Evolutionary conservation across 1,140 invertebrate genomes (phyloP), one percentile per base, ranked within the genome.

Genomic region (Pachypsylla venusta): DNA sequence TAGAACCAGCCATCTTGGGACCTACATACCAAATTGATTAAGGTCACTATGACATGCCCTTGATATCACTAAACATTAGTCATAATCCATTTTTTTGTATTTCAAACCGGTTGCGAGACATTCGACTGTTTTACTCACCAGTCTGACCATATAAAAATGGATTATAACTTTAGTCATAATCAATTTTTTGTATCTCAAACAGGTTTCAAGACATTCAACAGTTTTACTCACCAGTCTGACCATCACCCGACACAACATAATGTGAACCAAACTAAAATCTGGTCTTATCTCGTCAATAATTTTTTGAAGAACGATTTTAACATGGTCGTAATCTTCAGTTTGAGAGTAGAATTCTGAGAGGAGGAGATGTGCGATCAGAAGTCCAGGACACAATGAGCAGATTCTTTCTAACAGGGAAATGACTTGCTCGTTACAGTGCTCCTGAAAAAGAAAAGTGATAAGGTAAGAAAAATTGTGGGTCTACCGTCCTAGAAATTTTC

Each of bases 211-310:
- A n/a, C 39, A 54, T 27, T 56, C n/a, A 40, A 22, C 20, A 25
- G 24, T 10, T 24, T 40, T 22, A 39, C 40, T 57, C 53, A 67
- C 64, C 60, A 64, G 58, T 42, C 79, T 75, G 1, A 83, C 71
- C 57, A 87, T 79, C 54, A 93, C 87, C 72, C 94, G 88, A 19
- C 93, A 89, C 76, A 93, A 79, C 2, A 96, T 72, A 2, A 98
- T 75, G 72, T 94, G 84, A 22, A 83, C 87, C 63, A 91, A 83
- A 1, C 85, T 83, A 67, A 82, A 84, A 0, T 84, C 82, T 14
- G 81, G 78, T 70, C 93, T 88, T 12, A 83, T 72, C 27, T 77
- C 70, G 4, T 90, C 83, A 60, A 92, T 79, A 65, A 83, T 79
- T 64, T 84, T 80, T 20, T 95, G 70, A 20, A 80, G 76, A 25